Conservation (phyloP, 2,888 invertebrate genomes). For the Papilio elwesi region DNA sequence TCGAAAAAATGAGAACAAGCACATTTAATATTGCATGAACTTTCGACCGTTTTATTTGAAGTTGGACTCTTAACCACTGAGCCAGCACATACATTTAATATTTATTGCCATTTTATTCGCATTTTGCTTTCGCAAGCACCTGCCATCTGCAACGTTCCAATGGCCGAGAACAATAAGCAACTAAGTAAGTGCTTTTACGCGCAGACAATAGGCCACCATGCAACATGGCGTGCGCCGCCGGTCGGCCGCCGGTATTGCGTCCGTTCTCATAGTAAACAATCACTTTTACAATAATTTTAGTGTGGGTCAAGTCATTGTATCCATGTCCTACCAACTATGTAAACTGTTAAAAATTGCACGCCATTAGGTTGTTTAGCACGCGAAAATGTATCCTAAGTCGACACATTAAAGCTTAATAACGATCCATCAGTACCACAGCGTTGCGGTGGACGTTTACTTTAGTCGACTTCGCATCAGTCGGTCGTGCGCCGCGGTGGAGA, state of each 20-base stretch:
- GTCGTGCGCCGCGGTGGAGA: slow-evolving; percentile 68
- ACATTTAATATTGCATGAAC: neutral
- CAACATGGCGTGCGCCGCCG: slow-evolving; percentile 42
- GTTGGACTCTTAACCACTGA: neutral
- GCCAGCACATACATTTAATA: neutral
- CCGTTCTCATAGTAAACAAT: slow-evolving; percentile 73
- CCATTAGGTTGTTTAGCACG: neutral
- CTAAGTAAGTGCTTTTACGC: slow-evolving; percentile 69
- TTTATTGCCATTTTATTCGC: slow-evolving; percentile 22
- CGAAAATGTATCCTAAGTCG: slow-evolving; percentile 37
- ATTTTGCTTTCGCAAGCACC: slow-evolving; percentile 44
- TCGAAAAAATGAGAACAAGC: neutral
- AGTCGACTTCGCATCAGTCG: slow-evolving; percentile 58
- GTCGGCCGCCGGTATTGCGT: slow-evolving; percentile 40
- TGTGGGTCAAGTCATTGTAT: slow-evolving; percentile 67
- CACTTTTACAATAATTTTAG: slow-evolving; percentile 64
- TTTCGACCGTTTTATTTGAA: neutral
- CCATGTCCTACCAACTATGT: slow-evolving; percentile 42
- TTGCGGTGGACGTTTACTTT: slow-evolving; percentile 43
- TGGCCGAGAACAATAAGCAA: slow-evolving; percentile 70
- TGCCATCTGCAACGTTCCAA: slow-evolving; percentile 62
- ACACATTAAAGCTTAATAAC: slow-evolving; percentile 33
- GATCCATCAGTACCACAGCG: slow-evolving; percentile 37
- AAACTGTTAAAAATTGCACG: slow-evolving; percentile 31
- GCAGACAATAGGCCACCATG: slow-evolving; percentile 59